phyloP scores from a whole-genome alignment of 2,113 vertebrate genomes.

The Xiphias gladius region DNA sequence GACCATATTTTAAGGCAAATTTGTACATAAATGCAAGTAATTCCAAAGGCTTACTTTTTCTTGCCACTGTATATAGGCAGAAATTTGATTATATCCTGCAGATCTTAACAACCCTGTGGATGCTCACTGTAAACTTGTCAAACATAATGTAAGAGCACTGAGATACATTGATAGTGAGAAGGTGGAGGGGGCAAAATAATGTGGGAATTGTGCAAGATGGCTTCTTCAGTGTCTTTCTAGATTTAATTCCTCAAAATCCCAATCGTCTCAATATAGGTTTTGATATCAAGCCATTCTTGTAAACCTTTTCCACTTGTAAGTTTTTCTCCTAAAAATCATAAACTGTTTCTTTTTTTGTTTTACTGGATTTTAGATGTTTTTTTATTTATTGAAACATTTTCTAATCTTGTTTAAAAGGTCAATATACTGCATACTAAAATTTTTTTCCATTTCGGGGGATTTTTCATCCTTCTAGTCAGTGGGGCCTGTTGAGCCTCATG shows the following conservation, averaged over 20 bases:
- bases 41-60: no score
- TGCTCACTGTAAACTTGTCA: neutral
- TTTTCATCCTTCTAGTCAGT: neutral
- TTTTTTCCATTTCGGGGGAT: neutral
- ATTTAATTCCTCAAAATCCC: neutral
- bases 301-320: no score
- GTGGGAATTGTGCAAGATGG: neutral
- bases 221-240: neutral
- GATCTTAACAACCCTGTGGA: no score
- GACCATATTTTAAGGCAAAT: no score
- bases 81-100: neutral
- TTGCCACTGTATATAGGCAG: no score
- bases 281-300: no score
- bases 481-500: no score
- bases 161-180: neutral
- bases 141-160: neutral
- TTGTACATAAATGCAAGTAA: no score
- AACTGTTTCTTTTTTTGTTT: neutral
- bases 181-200: neutral
- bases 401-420: neutral
- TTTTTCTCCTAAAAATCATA: neutral
- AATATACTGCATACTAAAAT: neutral
- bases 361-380: neutral
- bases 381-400: neutral
- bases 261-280: neutral